Evolutionary conservation across 2,113 vertebrate genomes (phyloP).

Genomic region (Euleptes europaea): DNA sequence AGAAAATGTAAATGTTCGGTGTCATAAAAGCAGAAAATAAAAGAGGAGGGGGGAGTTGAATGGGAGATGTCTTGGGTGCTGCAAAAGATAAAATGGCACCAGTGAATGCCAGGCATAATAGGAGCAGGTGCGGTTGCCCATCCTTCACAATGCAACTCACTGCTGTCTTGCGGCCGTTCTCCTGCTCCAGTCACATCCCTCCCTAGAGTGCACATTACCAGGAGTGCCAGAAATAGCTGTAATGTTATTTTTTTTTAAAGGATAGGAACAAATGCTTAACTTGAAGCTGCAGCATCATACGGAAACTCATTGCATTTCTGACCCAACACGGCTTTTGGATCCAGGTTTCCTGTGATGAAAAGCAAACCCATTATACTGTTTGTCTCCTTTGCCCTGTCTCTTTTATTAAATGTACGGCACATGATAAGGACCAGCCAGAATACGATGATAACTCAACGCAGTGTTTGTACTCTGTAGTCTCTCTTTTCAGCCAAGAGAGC

Average conservation of each 20-base stretch:
- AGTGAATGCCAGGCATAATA: background rate
- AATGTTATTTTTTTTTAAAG: slow-evolving; percentile 7
- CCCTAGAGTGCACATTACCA: background rate
- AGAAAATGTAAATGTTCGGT: slow-evolving; percentile 12
- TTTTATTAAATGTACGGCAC: slow-evolving; percentile 40
- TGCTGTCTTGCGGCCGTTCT: background rate
- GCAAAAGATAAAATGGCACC: background rate
- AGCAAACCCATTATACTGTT: slow-evolving; percentile 30
- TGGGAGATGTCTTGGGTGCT: slow-evolving; percentile 8
- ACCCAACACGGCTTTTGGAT: slow-evolving; percentile 41
- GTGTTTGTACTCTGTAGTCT: slow-evolving; percentile 31
- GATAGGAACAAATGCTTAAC: slow-evolving; percentile 17
- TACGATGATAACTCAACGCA: slow-evolving; percentile 28
- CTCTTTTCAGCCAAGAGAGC: slow-evolving; percentile 50
- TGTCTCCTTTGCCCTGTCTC: slow-evolving; percentile 10
- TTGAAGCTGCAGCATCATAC: slow-evolving; percentile 29
- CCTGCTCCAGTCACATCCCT: background rate
- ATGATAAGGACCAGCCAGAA: background rate
- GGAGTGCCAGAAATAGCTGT: slow-evolving; percentile 9
- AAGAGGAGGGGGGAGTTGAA: background rate
- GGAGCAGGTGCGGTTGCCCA: background rate
- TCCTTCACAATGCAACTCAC: background rate
- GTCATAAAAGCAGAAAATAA: background rate
- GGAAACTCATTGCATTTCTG: slow-evolving; percentile 18
- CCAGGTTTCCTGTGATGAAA: slow-evolving; percentile 43